These are phyloP conservation scores for Dendrolimus punctatus DNA, from an alignment of 1,140 invertebrate genomes.

Conservation along the genomic window DNA sequence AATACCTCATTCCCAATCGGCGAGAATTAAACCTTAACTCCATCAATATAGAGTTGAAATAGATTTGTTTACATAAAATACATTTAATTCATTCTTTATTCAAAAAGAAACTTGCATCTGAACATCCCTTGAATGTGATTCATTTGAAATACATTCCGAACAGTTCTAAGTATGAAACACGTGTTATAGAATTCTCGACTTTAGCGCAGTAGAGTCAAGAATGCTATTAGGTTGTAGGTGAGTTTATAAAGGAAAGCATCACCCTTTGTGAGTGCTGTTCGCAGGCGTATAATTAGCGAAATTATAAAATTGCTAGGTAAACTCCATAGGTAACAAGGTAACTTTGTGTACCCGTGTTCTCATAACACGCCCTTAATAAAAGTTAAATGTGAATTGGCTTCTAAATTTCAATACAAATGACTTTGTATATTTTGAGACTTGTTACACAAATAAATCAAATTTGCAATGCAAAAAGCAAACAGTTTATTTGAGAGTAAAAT, in stretches of 20 bases:
- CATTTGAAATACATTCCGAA: constrained; percentile 49
- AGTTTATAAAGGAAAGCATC: constrained; percentile 26
- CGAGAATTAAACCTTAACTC: constrained; percentile 16
- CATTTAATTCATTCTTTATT: constrained; percentile 1
- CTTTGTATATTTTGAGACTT: too few relatives aligned
- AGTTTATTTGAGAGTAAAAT: too few relatives aligned
- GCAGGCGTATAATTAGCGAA: constrained; percentile 64
- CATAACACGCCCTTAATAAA: too few relatives aligned
- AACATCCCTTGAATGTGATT: constrained; percentile 43
- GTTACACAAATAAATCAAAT: too few relatives aligned
- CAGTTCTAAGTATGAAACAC: too few relatives aligned
- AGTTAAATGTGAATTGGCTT: too few relatives aligned
- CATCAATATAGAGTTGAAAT: constrained; percentile 8
- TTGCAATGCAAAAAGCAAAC: too few relatives aligned
- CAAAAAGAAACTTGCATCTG: constrained; percentile 49
- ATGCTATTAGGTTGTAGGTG: constrained; percentile 14
- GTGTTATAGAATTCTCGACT: constrained; percentile 14
- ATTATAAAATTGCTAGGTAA: constrained; percentile 67
- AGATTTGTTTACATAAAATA: constrained; percentile 10
- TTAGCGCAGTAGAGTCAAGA: constrained; percentile 15
- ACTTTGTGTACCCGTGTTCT: constrained; percentile 16
- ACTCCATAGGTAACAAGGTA: constrained; percentile 23
- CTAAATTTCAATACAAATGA: too few relatives aligned
- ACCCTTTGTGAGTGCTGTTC: constrained; percentile 56
- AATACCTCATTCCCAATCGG: constrained; percentile 7